Conservation (phyloP, 2,113 vertebrate species). For the Oryzias javanicus region DNA sequence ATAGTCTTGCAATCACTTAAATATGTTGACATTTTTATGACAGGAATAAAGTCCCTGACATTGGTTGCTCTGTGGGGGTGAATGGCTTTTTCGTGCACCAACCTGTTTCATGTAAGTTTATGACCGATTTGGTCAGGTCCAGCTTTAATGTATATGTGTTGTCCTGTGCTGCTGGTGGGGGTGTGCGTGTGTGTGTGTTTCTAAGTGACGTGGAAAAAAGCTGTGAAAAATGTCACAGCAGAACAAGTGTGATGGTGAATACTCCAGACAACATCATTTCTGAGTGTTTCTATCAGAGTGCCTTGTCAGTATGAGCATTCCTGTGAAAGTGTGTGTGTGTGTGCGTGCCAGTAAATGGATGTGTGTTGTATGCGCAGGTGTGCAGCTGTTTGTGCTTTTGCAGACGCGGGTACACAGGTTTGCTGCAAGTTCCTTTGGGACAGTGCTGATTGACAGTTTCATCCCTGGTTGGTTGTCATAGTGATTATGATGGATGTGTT, state of each 20-base stretch:
- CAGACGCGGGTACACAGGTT: slow-evolving; percentile 40
- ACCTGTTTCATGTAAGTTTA: slow-evolving; percentile 17
- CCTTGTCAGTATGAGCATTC: neutral
- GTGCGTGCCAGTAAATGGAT: neutral
- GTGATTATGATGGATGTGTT: slow-evolving; percentile 74
- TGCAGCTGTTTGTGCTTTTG: slow-evolving; percentile 39
- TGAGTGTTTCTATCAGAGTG: neutral
- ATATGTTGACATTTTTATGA: neutral
- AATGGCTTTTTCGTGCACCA: slow-evolving; percentile 15
- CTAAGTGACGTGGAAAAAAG: slow-evolving; percentile 12
- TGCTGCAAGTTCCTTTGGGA: slow-evolving; percentile 50
- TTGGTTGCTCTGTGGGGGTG: slow-evolving; percentile 39
- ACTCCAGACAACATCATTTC: slow-evolving; percentile 19
- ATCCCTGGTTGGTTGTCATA: slow-evolving; percentile 73
- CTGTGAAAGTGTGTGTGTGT: slow-evolving; percentile 9
- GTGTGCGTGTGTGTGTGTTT: neutral
- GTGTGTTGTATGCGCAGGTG: neutral
- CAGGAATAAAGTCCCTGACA: slow-evolving; percentile 10
- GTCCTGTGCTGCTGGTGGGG: neutral
- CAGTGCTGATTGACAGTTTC: slow-evolving; percentile 62
- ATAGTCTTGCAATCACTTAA: neutral
- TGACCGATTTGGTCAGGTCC: slow-evolving; percentile 31
- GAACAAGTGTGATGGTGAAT: slow-evolving; percentile 37
- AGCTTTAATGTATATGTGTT: slow-evolving; percentile 29
- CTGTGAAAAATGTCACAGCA: slow-evolving; percentile 22